A percentile compares a stretch with the other conserved stretches of the same genome.
Evolutionary conservation across 2,113 vertebrate species (phyloP).

Genomic region (Chamaea fasciata): DNA sequence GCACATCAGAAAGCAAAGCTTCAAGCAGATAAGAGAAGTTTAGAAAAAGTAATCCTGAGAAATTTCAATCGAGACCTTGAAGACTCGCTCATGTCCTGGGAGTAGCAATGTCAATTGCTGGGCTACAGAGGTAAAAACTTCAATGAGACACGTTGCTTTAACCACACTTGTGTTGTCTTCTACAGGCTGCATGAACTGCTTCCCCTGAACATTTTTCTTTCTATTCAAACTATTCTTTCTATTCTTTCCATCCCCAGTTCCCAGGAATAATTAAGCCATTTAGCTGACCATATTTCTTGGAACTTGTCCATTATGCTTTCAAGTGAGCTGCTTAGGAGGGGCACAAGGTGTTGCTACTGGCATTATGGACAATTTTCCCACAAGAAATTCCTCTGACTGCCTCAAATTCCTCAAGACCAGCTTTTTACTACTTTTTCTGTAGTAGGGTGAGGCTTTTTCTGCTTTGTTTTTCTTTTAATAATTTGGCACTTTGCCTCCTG

Average conservation of each 20-base stretch:
- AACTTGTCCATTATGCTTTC: not conserved
- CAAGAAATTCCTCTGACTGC: not conserved
- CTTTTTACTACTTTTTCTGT: not conserved
- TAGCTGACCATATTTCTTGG: not conserved
- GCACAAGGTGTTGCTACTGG: not conserved
- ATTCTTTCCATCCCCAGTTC: not conserved
- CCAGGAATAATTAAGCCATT: not conserved
- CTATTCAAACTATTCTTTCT: not conserved
- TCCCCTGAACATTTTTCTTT: not conserved
- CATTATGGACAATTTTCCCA: not conserved
- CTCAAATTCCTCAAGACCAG: not conserved
- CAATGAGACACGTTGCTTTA: not conserved
- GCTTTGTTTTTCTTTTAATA: not conserved
- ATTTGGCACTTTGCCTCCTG: not conserved
- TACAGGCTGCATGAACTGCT: not conserved
- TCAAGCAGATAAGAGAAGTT: not conserved
- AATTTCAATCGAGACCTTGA: not conserved
- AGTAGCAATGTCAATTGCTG: not conserved
- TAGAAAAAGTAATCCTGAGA: not conserved
- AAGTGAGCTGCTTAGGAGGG: not conserved
- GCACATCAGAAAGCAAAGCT: not conserved
- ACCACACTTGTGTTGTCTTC: not conserved
- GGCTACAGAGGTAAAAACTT: not conserved
- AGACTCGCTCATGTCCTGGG: not conserved
- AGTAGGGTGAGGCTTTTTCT: rapidly evolving